Base-by-base conservation (phyloP, 2,797 vertebrate species). In the Apogon talboti region DNA sequence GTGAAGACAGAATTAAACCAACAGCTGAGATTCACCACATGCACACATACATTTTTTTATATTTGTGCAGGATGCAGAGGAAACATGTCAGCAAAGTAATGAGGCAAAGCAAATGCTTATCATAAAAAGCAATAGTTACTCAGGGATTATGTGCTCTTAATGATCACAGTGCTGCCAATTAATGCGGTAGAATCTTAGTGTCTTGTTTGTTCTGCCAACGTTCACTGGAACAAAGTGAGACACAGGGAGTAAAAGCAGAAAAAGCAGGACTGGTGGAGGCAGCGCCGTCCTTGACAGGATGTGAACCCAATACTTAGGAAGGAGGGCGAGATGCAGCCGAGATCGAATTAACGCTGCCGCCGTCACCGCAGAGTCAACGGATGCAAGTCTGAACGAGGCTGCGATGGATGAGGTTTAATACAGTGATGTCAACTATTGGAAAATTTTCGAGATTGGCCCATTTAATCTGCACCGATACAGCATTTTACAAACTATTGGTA, bases 61-160 rank as follows among this genome's bases (percentile, higher is more conserved):
- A 60, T 75, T 65, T 12, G 60, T 50, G 63, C 70, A 43, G 58
- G 15, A 33, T 14, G 57, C 52, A 3, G 13, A 65, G 35, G 70
- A 72, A 71, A 70, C 61, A 59, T 62, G 57, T 67, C 35, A 7
- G 68, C 11, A 62, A 56, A 11, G 67, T 79, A 84, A 91, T 71
- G 75, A 88, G 72, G 49, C 79, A 66, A 67, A 76, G 63, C 77
- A 64, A 88, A 81, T 63, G 81, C 79, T 82, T 59, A 76, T 78
- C 81, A 68, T 88, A 81, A 89, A 88, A 83, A 79, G 78, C 67
- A 84, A n/a, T n/a, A 66, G 79, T 78, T 81, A 79, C 76, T 87
- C 65, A 42, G 87, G 83, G 90, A 87, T 89, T 90, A 87, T 77
- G 74, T 77, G 84, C 74, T 78, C 73, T 77, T 89, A 88, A 90